phyloP scores from a whole-genome alignment of 2,113 vertebrate genomes.

The Dicentrarchus labrax region DNA sequence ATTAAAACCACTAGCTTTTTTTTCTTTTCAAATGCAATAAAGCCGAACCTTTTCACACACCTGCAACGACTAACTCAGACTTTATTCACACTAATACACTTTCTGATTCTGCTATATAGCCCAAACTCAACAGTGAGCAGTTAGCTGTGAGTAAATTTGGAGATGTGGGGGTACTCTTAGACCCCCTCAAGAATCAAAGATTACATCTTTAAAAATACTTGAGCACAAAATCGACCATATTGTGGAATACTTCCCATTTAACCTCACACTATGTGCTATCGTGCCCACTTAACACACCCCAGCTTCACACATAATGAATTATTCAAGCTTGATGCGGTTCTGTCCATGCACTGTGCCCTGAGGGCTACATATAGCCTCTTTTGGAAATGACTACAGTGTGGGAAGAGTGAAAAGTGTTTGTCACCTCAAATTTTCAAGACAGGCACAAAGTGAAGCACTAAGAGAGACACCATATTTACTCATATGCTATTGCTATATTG shows the following conservation, averaged over 20 bases:
- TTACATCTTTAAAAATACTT: neutral
- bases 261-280: constrained; percentile 21
- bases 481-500: neutral
- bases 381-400: constrained; percentile 1
- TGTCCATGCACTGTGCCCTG: constrained; percentile 15
- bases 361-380: constrained; percentile 27
- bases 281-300: constrained; percentile 16
- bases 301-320: constrained; percentile 44
- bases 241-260: neutral
- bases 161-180: neutral
- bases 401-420: constrained; percentile 1
- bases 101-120: neutral
- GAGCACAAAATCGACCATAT: neutral
- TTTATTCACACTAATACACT: neutral
- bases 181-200: neutral
- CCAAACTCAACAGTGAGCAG: neutral
- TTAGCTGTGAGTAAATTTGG: neutral
- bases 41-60: neutral
- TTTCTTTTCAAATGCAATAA: neutral
- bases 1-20: neutral
- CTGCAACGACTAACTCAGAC: neutral
- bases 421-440: constrained; percentile 14
- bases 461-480: neutral
- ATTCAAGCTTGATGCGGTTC: constrained; percentile 54
- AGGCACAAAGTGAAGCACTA: neutral